A percentile compares a stretch with the other conserved stretches of the same genome.
Conservation (phyloP, 1,140 invertebrate genomes). For the Achroia grisella region DNA sequence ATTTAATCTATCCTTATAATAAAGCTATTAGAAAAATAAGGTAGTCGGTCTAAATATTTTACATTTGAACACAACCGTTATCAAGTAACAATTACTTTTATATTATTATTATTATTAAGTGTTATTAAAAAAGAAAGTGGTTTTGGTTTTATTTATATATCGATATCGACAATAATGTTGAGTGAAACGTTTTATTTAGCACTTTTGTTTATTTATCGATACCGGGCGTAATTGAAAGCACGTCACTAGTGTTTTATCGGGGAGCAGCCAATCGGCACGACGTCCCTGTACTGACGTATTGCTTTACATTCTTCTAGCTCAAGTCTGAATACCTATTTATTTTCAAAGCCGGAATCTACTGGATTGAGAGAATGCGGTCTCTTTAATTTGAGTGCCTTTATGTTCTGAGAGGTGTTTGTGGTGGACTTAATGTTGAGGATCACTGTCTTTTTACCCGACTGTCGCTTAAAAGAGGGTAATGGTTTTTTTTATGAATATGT, state of each 20-base stretch:
- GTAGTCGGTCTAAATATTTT: no score
- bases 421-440: neutral
- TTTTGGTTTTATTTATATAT: conserved; percentile 12
- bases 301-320: conserved; percentile 45
- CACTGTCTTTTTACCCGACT: neutral
- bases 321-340: conserved; percentile 42
- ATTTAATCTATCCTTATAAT: no score
- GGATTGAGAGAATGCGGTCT: conserved; percentile 12
- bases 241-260: conserved; percentile 36
- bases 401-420: neutral
- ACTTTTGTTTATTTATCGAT: neutral
- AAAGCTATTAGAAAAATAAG: no score
- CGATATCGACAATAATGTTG: conserved; percentile 3
- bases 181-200: neutral
- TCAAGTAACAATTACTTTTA: no score
- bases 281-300: conserved; percentile 45
- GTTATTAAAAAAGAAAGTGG: no score
- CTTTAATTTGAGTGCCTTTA: conserved; percentile 7
- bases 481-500: neutral
- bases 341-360: conserved; percentile 35
- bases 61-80: no score
- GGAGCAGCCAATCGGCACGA: conserved; percentile 35
- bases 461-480: neutral
- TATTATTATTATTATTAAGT: no score
- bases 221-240: neutral